These are phyloP conservation scores for Caenorhabditis afra DNA, from an alignment of 2,888 invertebrate species.

Conservation along the genomic window DNA sequence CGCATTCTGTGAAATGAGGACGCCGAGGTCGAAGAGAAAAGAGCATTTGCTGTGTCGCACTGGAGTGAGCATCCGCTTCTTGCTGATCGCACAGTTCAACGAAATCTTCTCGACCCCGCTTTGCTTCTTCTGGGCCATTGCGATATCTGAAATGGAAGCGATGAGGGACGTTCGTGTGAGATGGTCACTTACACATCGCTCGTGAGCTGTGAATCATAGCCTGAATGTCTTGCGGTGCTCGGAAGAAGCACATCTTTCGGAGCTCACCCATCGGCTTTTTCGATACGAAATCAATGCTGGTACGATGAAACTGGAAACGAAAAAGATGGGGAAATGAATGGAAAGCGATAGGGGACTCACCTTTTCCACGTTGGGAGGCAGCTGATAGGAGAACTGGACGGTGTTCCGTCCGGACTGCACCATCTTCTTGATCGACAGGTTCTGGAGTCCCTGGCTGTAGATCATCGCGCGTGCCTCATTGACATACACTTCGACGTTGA, in stretches of 20 bases:
- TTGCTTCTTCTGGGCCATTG: constrained; percentile 20
- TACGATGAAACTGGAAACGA: constrained; percentile 21
- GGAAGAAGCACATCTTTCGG: background rate
- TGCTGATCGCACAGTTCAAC: constrained; percentile 26
- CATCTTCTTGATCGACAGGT: constrained; percentile 3
- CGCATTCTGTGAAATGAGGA: constrained; percentile 3
- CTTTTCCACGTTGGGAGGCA: background rate
- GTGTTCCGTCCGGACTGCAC: constrained; percentile 13
- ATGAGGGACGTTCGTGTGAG: too few relatives aligned
- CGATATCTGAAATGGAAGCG: background rate
- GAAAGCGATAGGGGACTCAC: too few relatives aligned
- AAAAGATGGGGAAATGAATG: background rate
- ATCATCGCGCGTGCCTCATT: background rate
- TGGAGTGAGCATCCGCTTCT: constrained; percentile 41
- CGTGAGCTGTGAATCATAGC: background rate
- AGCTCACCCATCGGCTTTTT: background rate
- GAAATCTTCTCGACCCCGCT: background rate
- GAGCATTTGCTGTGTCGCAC: constrained; percentile 39
- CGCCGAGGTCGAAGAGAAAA: constrained; percentile 29
- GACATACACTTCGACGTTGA: constrained; percentile 10
- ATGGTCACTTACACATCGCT: background rate
- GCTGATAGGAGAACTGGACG: constrained; percentile 36
- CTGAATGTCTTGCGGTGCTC: background rate
- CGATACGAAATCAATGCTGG: constrained; percentile 28
- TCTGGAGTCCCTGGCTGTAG: background rate